Conservation (phyloP, 2,797 vertebrate species). For the Alcedo atthis region DNA sequence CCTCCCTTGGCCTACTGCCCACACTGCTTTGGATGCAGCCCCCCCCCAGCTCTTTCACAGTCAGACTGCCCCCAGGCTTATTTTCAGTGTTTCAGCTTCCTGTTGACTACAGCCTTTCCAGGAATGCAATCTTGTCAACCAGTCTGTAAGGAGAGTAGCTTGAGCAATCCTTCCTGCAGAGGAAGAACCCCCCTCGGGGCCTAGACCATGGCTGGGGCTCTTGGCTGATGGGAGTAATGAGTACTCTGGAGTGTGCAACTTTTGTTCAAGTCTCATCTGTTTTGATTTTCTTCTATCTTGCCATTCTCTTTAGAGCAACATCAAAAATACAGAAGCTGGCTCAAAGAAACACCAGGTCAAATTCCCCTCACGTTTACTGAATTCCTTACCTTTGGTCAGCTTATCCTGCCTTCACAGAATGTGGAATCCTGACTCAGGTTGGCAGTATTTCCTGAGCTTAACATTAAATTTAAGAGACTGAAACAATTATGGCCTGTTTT, state of each 20-base stretch:
- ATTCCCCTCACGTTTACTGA: neutral
- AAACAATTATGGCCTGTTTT: conserved; percentile 49
- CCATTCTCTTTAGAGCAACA: neutral
- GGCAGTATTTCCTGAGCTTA: conserved; percentile 23
- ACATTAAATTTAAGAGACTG: conserved; percentile 28
- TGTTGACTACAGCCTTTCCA: neutral
- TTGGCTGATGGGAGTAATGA: neutral
- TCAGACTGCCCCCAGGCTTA: neutral
- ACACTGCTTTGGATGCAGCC: neutral
- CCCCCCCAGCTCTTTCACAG: neutral
- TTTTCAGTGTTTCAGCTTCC: neutral
- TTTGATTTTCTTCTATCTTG: neutral
- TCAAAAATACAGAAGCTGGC: conserved; percentile 49
- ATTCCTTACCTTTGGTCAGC: conserved; percentile 47
- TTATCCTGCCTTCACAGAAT: neutral
- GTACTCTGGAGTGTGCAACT: neutral
- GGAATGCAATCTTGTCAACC: neutral
- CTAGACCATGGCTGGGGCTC: neutral
- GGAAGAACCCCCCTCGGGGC: neutral
- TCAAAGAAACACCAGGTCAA: neutral
- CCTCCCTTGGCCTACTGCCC: neutral
- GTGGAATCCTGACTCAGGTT: neutral
- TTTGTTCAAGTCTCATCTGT: neutral
- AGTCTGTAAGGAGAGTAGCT: neutral
- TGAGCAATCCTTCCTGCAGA: neutral